Evolutionary conservation across 64 coral and sea anemone species (phyloP), one percentile per base, ranked within the genome.

Genomic region (Pachyseris speciosa): DNA sequence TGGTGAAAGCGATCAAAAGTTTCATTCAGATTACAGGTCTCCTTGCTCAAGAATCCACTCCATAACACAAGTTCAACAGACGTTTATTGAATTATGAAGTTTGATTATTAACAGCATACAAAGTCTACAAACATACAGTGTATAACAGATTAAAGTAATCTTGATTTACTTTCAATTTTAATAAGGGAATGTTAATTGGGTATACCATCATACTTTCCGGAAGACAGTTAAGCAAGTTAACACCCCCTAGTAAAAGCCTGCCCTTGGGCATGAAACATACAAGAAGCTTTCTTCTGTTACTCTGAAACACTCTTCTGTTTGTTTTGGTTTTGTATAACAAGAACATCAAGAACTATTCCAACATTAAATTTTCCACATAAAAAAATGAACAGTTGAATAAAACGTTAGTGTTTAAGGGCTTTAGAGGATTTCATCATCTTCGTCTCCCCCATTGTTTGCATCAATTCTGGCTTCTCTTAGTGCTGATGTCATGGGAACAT

Each of bases 351-450:
- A 57, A 19, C 52, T 19, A 57, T 57, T 57, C n/a, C n/a, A 1
- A 47, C 44, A 47, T 47, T 47, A 47, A 47, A 9, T 0, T 57
- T 20, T 20, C 4, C 52, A 57, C 22, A 57, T 20, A 20, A 57
- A 15, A 57, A 57, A 57, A 57, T 57, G 52, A 57, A 20, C 52
- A 57, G 52, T 4, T 57, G 52, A 13, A 57, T 57, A 13, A 47
- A 13, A 7, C 13, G 52, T 57, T 57, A 57, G 16, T 57, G 15
- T 57, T 57, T 57, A 4, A 20, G 4, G 1, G 52, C 52, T 20
- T 57, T 71, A 71, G 37, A 71, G 67, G 67, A 71, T 71, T 32
- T 71, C 67, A 28, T 71, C 67, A 71, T 71, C 67, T 57, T n/a
- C n/a, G n/a, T n/a, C n/a, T n/a, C n/a, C n/a, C n/a, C n/a, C n/a